phyloP scores from a whole-genome alignment of 1,140 invertebrate genomes.

The Procambarus virginalis region DNA sequence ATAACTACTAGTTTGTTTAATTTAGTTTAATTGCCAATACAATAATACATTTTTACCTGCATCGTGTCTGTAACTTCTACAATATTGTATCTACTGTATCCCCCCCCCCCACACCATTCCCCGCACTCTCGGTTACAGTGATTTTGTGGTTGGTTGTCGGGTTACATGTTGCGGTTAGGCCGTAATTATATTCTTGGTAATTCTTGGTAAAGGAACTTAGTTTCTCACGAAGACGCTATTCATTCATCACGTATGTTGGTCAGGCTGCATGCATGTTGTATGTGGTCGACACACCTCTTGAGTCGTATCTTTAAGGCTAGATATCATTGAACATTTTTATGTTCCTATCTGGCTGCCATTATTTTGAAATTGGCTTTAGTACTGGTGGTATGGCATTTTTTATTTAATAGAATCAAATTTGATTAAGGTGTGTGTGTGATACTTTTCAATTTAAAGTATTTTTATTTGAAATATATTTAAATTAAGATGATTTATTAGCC shows the following conservation, averaged over 20 bases:
- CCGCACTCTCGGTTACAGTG: background rate
- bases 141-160: background rate
- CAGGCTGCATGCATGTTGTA: background rate
- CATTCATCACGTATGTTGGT: background rate
- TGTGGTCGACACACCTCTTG: no score
- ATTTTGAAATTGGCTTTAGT: background rate
- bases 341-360: background rate
- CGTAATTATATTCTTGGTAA: background rate
- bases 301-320: background rate
- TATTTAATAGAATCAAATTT: no score
- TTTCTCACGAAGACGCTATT: background rate
- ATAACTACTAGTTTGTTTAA: no score
- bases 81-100: background rate
- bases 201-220: background rate
- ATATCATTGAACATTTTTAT: background rate
- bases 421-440: background rate
- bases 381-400: background rate
- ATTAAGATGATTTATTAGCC: no score
- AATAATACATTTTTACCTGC: no score
- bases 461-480: no score
- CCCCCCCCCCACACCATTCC: no score
- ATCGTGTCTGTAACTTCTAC: no score
- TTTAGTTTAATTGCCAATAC: no score
- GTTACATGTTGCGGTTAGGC: background rate
- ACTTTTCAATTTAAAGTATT: no score